A percentile compares a stretch with the other conserved stretches of the same genome.
Conservation (phyloP, 2,113 vertebrate species). For the Panthera uncia region DNA sequence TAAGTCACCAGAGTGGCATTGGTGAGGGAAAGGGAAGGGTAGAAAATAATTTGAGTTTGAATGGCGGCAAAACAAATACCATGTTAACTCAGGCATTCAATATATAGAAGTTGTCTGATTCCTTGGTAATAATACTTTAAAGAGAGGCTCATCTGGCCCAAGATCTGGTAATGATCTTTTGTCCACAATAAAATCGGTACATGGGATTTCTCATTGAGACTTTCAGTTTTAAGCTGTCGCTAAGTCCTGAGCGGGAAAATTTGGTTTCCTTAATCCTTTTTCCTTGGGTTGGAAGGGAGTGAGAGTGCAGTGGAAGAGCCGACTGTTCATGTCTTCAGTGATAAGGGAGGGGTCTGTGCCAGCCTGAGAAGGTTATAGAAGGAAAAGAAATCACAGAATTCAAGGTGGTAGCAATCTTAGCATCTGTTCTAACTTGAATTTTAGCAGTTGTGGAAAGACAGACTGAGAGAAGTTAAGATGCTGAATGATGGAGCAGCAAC, state of each 20-base stretch:
- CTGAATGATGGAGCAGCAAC: background rate
- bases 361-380: background rate
- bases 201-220: constrained; percentile 52
- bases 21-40: background rate
- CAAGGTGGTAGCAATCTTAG: background rate
- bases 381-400: background rate
- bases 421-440: background rate
- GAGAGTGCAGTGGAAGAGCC: background rate
- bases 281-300: background rate
- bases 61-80: constrained; percentile 61
- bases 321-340: background rate
- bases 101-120: constrained; percentile 71
- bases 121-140: constrained; percentile 79
- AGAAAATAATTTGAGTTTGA: constrained; percentile 75
- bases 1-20: constrained; percentile 57
- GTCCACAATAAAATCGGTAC: background rate
- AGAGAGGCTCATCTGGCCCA: constrained; percentile 55
- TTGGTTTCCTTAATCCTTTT: background rate
- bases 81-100: constrained; percentile 68
- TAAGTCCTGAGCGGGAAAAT: constrained; percentile 32
- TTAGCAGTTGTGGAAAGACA: background rate
- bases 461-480: background rate
- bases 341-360: background rate
- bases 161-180: constrained; percentile 57
- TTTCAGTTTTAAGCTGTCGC: constrained; percentile 37